A percentile compares a stretch with the other conserved stretches of the same genome.
These are phyloP conservation scores for Hylia prasina DNA, from an alignment of 2,113 vertebrate species.

Conservation along the genomic window DNA sequence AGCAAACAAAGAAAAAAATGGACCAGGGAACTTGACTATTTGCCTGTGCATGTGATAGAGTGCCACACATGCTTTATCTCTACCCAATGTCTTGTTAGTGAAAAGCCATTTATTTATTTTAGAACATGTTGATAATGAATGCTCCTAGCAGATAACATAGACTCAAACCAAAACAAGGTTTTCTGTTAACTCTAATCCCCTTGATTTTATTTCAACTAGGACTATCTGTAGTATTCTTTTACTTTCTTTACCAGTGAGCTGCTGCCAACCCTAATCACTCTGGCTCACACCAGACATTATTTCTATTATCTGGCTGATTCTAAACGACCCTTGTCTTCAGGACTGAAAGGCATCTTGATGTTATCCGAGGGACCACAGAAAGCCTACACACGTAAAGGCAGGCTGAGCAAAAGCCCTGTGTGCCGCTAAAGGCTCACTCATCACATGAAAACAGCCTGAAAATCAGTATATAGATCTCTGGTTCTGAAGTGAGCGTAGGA, in stretches of 20 bases:
- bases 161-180: constrained; percentile 34
- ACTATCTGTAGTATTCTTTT: constrained; percentile 37
- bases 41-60: neutral
- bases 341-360: constrained; percentile 12
- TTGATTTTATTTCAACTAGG: constrained; percentile 39
- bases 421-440: neutral
- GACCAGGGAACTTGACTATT: neutral
- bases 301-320: constrained; percentile 43
- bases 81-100: constrained; percentile 10
- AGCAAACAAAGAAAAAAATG: constrained; percentile 31
- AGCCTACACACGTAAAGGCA: neutral
- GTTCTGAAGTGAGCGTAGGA: neutral
- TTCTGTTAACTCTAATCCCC: constrained; percentile 37
- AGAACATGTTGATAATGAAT: constrained; percentile 39
- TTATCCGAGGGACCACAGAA: neutral
- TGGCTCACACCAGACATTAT: constrained; percentile 15
- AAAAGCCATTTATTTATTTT: constrained; percentile 54
- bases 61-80: constrained; percentile 37
- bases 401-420: neutral
- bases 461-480: neutral
- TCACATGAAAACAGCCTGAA: neutral
- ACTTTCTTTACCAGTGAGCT: constrained; percentile 26
- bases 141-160: constrained; percentile 46
- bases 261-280: constrained; percentile 39
- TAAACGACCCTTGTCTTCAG: neutral